Evolutionary conservation across 2,888 invertebrate genomes (phyloP), one percentile per base, ranked within the genome.

Genomic region (Philereme vetulata): DNA sequence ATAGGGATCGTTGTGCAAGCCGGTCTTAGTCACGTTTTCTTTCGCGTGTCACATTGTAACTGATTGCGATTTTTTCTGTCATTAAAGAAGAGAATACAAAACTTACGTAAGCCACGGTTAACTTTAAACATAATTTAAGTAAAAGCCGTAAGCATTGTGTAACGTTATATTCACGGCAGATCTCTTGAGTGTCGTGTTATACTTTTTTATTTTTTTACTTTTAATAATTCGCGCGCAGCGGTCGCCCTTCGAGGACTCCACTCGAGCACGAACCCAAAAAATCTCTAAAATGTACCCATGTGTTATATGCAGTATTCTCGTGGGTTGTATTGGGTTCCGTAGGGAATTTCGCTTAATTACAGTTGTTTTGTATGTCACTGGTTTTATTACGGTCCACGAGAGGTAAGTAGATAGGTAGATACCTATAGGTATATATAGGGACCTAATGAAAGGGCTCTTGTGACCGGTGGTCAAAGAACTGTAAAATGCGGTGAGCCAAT

Each of bases 261-360:
- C 90, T 90, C 72, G 84, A 90, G 85, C 86, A 87, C 87, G 90
- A 80, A 84, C 88, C 86, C 84, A 83, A 90, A 90, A 90, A 89
- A 85, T 82, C 82, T 82, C 81, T 78, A 85, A 88, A 86, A 84
- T 82, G 79, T 80, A 81, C 74, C 87, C 90, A 86, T 86, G 90
- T 88, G 87, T 81, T 82, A 81, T 83, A 38, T 21, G 8, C 5
- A 72, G 75, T 81, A 77, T 76, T 76, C 73, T 74, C 70, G 69
- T 69, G 71, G 73, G 76, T 74, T 65, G 67, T 66, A 61, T 64
- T 65, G 80, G 88, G 89, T 88, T 88, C 90, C 74, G 86, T 77
- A 70, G 54, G 32, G 3, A 21, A 21, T 21, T 21, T 21, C 1
- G 21, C 21, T 1, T 21, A 21, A 21, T 21, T 21, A 21, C 21